Conservation (phyloP, 2,888 invertebrate genomes). For the Iselma pallidipennis region DNA sequence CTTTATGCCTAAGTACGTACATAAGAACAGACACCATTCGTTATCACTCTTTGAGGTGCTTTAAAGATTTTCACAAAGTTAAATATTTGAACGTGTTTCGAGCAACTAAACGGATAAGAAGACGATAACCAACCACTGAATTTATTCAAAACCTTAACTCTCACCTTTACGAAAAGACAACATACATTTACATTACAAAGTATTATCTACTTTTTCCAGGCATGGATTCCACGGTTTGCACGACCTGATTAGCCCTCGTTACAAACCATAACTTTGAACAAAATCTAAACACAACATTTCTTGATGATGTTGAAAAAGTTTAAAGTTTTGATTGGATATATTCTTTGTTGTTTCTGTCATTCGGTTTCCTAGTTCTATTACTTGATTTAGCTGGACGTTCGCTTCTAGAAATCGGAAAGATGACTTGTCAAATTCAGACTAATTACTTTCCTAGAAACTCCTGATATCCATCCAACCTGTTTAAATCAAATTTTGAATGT, state of each 20-base stretch:
- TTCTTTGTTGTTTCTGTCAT: too few species aligned
- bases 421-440: neutral
- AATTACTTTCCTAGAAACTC: neutral
- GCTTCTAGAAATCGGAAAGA: neutral
- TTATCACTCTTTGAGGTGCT: constrained; percentile 26
- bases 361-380: neutral
- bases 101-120: constrained; percentile 45
- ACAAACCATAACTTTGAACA: constrained; percentile 15
- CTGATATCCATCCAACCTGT: neutral
- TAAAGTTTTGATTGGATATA: too few species aligned
- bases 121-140: constrained; percentile 44
- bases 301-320: too few species aligned
- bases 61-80: constrained; percentile 46
- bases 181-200: constrained; percentile 52
- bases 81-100: constrained; percentile 49
- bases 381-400: neutral
- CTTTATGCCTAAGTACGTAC: constrained; percentile 2
- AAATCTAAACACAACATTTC: too few species aligned
- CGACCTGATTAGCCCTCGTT: constrained; percentile 31
- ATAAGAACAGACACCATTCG: constrained; percentile 12
- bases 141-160: constrained; percentile 51
- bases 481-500: neutral
- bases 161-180: constrained; percentile 49
- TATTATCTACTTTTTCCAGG: constrained; percentile 45
- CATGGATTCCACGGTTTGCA: constrained; percentile 20